Evolutionary conservation across 2,888 invertebrate species (phyloP).

Genomic region (Mesorhabditis spiculigera): DNA sequence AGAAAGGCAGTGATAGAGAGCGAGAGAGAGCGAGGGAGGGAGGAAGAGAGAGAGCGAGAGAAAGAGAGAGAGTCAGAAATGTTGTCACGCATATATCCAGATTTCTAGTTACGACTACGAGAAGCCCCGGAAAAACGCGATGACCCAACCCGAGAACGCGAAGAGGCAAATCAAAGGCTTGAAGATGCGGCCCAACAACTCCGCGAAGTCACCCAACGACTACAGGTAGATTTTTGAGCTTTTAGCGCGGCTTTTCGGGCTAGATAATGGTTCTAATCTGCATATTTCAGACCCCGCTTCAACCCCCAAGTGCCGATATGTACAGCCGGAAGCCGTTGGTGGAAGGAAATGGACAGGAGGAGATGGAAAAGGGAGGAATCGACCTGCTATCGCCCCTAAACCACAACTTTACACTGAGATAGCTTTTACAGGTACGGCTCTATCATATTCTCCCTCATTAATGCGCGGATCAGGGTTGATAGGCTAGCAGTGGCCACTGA

Average conservation of each 20-base stretch:
- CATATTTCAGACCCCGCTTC: conserved; percentile 8
- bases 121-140: not conserved
- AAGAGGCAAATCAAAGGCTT: conserved; percentile 9
- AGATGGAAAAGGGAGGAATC: not conserved
- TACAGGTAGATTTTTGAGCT: conserved; percentile 22
- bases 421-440: not conserved
- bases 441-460: not conserved
- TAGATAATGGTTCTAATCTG: not conserved
- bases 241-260: not conserved
- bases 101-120: conserved; percentile 3
- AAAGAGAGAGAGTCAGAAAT: too few relatives aligned
- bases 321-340: conserved; percentile 9
- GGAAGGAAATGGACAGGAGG: not conserved
- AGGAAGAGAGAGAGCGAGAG: too few relatives aligned
- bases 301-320: conserved; percentile 22
- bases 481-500: too few relatives aligned
- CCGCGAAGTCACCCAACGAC: conserved; percentile 27
- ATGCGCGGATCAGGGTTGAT: too few relatives aligned
- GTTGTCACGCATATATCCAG: too few relatives aligned
- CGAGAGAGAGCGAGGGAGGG: too few relatives aligned
- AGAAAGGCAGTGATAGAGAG: too few relatives aligned
- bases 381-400: conserved; percentile 18
- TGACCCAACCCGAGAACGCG: conserved; percentile 68
- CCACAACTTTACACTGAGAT: not conserved
- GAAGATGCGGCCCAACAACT: not conserved